Evolutionary conservation across 2,113 vertebrate genomes (phyloP), one percentile per base, ranked within the genome.

Genomic region (Python bivittatus): DNA sequence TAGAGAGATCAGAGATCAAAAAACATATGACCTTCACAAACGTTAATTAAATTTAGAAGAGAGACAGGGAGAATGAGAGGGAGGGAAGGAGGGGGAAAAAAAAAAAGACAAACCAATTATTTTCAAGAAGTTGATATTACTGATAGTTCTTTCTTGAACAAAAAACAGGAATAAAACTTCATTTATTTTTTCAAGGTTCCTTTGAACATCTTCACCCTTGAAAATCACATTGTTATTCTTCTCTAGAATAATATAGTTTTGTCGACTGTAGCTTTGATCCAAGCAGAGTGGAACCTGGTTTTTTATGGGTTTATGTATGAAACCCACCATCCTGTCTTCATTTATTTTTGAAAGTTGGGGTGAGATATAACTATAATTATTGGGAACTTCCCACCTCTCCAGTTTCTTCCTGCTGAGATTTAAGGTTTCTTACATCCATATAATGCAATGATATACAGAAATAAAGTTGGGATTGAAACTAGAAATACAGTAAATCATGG

Each of bases 21-120:
- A 96, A 95, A 97, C 0, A 93, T 88, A 89, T 93, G 96, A 97
- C 96, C 96, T 97, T 97, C 95, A 93, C 48, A 90, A 72, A 93
- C 96, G 94, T 96, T 97, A 97, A 97, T 97, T 97, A 96, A 96
- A 95, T 95, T 92, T 1, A 8, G 86, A 42, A 89, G 72, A 38
- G 20, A 90, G 23, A 96, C 94, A 92, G 53, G 54, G 57, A n/a
- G 56, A 58, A 23, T 13, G 54, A 88, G 86, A 88, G 54, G 53
- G 52, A 54, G 20, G 68, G n/a, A 72, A 72, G n/a, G 68, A 52
- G 27, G 3, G n/a, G n/a, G n/a, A n/a, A 4, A 38, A 29, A 6
- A 22, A 84, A 42, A 44, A 94, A 48, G 0, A 87, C 27, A 52
- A 94, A 84, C 33, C 42, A 12, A 33, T 86, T 84, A 90, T 91